Percentiles rank a stretch among this genome's conserved stretches.
Evolutionary conservation across 2,797 vertebrate species (phyloP).

Genomic region (Eulemur mongoz): DNA sequence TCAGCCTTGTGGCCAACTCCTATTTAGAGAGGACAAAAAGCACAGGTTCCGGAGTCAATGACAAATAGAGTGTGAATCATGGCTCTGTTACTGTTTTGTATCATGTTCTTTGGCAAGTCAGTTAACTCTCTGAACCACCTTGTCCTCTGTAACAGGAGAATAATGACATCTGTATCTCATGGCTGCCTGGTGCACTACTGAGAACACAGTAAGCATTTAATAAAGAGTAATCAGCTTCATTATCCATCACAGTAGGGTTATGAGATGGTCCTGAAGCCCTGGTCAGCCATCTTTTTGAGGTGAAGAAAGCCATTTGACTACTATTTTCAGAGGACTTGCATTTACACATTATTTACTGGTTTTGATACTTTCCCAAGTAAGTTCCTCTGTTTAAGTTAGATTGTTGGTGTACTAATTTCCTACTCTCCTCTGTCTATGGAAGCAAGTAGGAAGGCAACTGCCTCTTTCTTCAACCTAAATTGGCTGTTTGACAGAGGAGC

Average conservation of each 20-base stretch:
- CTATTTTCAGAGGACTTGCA: neutral
- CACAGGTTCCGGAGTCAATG: neutral
- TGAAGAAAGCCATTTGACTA: neutral
- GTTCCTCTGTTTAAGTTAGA: neutral
- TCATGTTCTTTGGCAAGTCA: neutral
- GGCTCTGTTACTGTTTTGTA: neutral
- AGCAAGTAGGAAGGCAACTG: neutral
- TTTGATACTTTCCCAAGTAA: neutral
- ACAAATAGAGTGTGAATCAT: neutral
- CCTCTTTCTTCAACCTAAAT: neutral
- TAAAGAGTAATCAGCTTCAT: neutral
- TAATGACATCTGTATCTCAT: neutral
- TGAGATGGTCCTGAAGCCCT: neutral
- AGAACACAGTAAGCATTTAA: neutral
- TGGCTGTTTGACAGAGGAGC: neutral
- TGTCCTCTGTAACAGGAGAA: neutral
- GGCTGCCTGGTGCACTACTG: neutral
- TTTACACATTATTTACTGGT: neutral
- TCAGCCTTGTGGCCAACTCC: neutral
- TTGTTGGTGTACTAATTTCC: neutral
- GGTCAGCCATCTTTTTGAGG: neutral
- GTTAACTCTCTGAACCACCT: neutral
- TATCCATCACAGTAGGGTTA: neutral
- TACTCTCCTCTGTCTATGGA: neutral
- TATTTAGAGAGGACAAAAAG: neutral